phyloP scores from a whole-genome alignment of 2,113 vertebrate genomes.

The Gracilinanus agilis region DNA sequence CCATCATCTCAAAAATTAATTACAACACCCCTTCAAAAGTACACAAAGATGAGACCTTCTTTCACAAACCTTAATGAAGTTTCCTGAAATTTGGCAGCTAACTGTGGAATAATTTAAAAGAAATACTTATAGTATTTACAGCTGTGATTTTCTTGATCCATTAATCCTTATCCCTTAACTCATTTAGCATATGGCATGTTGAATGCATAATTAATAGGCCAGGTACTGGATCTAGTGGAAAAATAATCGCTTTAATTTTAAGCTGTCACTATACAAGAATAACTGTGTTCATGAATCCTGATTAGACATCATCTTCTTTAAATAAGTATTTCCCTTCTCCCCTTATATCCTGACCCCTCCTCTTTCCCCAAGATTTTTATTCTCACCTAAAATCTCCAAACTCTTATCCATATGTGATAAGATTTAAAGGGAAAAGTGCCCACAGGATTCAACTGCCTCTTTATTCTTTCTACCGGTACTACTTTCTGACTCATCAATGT shows the following conservation, averaged over 20 bases:
- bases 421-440: conserved; percentile 26
- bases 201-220: conserved; percentile 63
- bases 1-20: not conserved
- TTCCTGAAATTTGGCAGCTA: conserved; percentile 17
- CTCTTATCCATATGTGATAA: conserved; percentile 33
- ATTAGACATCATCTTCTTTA: conserved; percentile 51
- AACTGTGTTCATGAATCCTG: conserved; percentile 43
- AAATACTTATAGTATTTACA: conserved; percentile 44
- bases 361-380: conserved; percentile 14
- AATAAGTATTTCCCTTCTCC: conserved; percentile 23
- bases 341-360: not conserved
- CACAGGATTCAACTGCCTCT: not conserved
- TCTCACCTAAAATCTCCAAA: conserved; percentile 41
- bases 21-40: not conserved
- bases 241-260: conserved; percentile 61
- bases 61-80: not conserved
- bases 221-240: conserved; percentile 29
- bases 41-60: not conserved
- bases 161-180: conserved; percentile 40
- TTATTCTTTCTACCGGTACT: not conserved
- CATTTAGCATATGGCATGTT: conserved; percentile 14
- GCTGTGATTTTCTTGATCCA: conserved; percentile 35
- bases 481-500: not conserved
- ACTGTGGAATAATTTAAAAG: conserved; percentile 14
- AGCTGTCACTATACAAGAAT: conserved; percentile 55